These are phyloP conservation scores for Rhamphomyia laevipes DNA, from an alignment of 2,888 invertebrate genomes.

Conservation along the genomic window DNA sequence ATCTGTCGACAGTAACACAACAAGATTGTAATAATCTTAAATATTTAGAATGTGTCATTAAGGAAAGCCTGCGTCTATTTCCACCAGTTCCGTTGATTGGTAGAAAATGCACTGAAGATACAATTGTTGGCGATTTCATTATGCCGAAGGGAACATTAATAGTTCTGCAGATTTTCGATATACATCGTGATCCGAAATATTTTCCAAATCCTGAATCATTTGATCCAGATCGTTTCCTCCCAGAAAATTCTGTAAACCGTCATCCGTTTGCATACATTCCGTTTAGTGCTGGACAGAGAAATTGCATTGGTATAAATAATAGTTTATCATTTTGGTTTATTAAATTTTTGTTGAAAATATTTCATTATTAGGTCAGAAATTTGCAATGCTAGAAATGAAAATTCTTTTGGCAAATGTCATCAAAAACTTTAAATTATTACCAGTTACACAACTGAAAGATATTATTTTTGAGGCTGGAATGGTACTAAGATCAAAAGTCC, in stretches of 20 bases:
- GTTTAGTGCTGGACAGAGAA: conserved; percentile 56
- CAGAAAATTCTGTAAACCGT: conserved; percentile 42
- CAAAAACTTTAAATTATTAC: conserved; percentile 40
- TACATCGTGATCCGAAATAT: conserved; percentile 51
- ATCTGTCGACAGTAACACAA: too few species aligned
- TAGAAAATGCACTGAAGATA: conserved; percentile 25
- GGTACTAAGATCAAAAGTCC: too few species aligned
- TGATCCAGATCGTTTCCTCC: conserved; percentile 48
- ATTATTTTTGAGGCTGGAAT: too few species aligned
- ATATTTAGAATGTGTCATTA: conserved; percentile 45
- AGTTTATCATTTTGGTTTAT: too few species aligned
- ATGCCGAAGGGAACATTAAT: conserved; percentile 43
- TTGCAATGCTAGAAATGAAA: conserved; percentile 53
- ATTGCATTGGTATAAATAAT: conserved; percentile 43
- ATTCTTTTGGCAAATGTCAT: conserved; percentile 44
- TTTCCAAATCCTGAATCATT: conserved; percentile 52
- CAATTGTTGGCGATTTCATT: conserved; percentile 23
- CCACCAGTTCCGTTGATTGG: conserved; percentile 43
- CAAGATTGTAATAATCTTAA: conserved; percentile 26
- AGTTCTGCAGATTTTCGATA: conserved; percentile 47
- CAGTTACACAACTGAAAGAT: conserved; percentile 17
- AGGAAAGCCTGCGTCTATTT: conserved; percentile 43
- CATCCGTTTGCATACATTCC: conserved; percentile 55
- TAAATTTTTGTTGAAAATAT: too few species aligned
- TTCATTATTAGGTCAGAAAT: conserved; percentile 42